Evolutionary conservation across 2,797 vertebrate genomes (phyloP).

Genomic region (Enteromius trimaculatus): DNA sequence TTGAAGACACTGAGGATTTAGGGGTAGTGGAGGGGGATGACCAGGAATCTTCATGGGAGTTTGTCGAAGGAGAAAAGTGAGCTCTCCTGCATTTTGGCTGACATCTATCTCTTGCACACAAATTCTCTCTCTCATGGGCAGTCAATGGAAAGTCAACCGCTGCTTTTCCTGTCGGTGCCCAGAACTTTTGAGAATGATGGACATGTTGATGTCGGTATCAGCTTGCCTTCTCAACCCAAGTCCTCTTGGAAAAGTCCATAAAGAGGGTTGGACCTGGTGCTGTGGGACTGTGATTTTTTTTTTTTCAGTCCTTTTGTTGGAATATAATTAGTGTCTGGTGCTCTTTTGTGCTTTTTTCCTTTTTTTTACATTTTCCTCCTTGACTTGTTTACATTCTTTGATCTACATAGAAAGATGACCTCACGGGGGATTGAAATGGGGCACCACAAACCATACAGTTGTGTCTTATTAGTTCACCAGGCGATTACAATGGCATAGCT

Average conservation of each 20-base stretch:
- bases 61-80: conserved; percentile 68
- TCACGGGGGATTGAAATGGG: conserved; percentile 45
- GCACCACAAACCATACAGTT: conserved; percentile 43
- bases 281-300: conserved; percentile 65
- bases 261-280: conserved; percentile 75
- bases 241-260: conserved; percentile 63
- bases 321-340: conserved; percentile 81
- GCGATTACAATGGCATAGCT: not conserved
- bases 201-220: conserved; percentile 64
- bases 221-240: conserved; percentile 73
- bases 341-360: conserved; percentile 72
- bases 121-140: not conserved
- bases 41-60: conserved; percentile 65
- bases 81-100: conserved; percentile 4
- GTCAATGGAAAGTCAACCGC: conserved; percentile 7
- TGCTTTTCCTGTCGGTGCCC: conserved; percentile 66
- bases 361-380: conserved; percentile 66
- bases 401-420: conserved; percentile 61
- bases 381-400: conserved; percentile 79
- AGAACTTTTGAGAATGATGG: conserved; percentile 58
- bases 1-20: conserved; percentile 64
- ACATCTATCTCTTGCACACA: not conserved
- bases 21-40: conserved; percentile 68
- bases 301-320: conserved; percentile 69
- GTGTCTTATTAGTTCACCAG: conserved; percentile 2